Conservation (phyloP, 64 coral and sea anemone genomes). For the Acropora tenuis region DNA sequence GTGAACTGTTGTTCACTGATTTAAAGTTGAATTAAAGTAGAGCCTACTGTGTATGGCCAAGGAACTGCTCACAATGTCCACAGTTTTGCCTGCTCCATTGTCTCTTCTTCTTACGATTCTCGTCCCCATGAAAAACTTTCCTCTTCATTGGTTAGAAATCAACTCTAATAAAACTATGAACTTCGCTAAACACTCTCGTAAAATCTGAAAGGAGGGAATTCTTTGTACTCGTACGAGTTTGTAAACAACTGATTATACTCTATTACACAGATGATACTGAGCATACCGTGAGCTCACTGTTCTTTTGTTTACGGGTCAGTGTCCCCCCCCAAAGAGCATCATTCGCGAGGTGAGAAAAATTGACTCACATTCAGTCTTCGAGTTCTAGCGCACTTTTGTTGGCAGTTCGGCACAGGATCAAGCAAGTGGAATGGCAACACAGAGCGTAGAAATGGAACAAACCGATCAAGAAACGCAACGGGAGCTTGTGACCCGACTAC, state of each 20-base stretch:
- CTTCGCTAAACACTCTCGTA: neutral
- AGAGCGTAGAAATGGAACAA: neutral
- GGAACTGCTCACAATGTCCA: conserved; percentile 4
- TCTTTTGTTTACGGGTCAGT: neutral
- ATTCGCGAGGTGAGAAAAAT: neutral
- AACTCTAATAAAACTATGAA: neutral
- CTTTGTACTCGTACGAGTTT: neutral
- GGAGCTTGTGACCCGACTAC: neutral
- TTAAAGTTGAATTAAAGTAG: conserved; percentile 6
- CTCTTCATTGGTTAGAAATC: conserved; percentile 13
- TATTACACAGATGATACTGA: neutral
- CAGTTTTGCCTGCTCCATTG: neutral
- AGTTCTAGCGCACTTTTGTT: neutral
- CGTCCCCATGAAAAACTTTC: conserved; percentile 8
- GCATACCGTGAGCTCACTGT: neutral
- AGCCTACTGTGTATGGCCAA: conserved; percentile 6
- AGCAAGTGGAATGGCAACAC: neutral
- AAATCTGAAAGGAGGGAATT: neutral
- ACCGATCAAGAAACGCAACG: conserved; percentile 1
- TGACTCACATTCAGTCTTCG: neutral
- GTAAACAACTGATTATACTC: neutral
- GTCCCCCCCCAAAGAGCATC: neutral
- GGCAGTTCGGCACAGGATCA: neutral
- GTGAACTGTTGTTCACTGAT: neutral
- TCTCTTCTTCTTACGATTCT: conserved; percentile 6